These are phyloP conservation scores for Aphaenogaster ashmeadi DNA, from an alignment of 1,140 invertebrate species.

Conservation along the genomic window DNA sequence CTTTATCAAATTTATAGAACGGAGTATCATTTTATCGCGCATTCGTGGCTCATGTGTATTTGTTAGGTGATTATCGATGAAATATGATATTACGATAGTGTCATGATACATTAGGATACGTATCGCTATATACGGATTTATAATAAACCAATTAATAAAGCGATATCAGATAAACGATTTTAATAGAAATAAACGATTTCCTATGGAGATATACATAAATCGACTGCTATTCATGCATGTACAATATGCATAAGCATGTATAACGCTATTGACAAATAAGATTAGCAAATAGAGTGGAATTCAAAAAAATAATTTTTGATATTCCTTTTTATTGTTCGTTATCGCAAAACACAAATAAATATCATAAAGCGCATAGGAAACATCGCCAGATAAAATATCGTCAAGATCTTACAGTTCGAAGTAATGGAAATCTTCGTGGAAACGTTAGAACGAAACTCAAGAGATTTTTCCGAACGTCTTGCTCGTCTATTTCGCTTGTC, in stretches of 20 bases:
- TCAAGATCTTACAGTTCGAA: slow-evolving; percentile 20
- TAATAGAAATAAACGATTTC: slow-evolving; percentile 1
- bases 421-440: slow-evolving; percentile 3
- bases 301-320: neutral
- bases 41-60: neutral
- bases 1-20: slow-evolving; percentile 23
- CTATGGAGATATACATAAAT: neutral
- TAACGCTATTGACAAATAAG: neutral
- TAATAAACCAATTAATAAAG: slow-evolving; percentile 38
- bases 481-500: slow-evolving; percentile 49
- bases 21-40: slow-evolving; percentile 5
- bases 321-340: neutral
- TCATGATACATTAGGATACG: slow-evolving; percentile 33
- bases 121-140: slow-evolving; percentile 27
- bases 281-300: neutral
- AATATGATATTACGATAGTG: slow-evolving; percentile 51
- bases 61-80: slow-evolving; percentile 42
- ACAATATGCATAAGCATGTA: neutral
- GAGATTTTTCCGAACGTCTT: slow-evolving; percentile 33
- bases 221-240: too few relatives aligned
- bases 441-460: slow-evolving; percentile 35
- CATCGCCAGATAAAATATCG: slow-evolving; percentile 15
- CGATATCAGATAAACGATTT: slow-evolving; percentile 17
- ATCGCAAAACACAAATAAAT: neutral
- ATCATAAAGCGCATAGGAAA: slow-evolving; percentile 15